Percentiles rank a stretch among this genome's conserved stretches.
Evolutionary conservation across 2,888 invertebrate species (phyloP).

Genomic region (Glaucopsyche alexis): DNA sequence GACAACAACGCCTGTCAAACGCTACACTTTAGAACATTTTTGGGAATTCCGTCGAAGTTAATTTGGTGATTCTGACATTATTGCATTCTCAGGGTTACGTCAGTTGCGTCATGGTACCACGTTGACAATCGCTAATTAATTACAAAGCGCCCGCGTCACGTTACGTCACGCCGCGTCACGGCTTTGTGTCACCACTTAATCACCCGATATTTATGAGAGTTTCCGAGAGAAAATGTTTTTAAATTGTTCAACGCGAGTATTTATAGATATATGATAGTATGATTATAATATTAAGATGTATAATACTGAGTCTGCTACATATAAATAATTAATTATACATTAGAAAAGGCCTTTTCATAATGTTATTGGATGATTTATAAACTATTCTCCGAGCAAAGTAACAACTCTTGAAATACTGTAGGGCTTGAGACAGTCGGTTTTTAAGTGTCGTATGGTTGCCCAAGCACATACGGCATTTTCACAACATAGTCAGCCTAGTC

Average conservation of each 20-base stretch:
- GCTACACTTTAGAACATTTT: background rate
- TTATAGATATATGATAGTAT: background rate
- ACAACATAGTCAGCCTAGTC: no score
- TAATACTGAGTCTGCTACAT: no score
- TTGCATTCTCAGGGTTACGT: slow-evolving; percentile 14
- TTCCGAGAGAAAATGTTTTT: background rate
- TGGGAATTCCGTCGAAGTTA: background rate
- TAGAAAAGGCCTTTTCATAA: no score
- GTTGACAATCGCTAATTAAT: background rate
- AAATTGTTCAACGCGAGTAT: background rate
- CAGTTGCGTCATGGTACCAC: background rate
- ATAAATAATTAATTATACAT: no score
- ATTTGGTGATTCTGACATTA: slow-evolving; percentile 4
- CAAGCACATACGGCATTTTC: no score
- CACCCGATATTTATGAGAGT: background rate
- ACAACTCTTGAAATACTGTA: no score
- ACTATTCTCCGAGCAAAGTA: no score
- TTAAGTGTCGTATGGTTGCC: no score
- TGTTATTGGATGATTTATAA: no score
- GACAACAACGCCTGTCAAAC: slow-evolving; percentile 3
- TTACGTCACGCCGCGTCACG: background rate
- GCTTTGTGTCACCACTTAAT: slow-evolving; percentile 15
- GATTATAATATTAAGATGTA: no score
- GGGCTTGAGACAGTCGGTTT: no score
- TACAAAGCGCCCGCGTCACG: slow-evolving; percentile 5